Conservation (phyloP, 2,797 vertebrate species). For the Clarias platycephalus region DNA sequence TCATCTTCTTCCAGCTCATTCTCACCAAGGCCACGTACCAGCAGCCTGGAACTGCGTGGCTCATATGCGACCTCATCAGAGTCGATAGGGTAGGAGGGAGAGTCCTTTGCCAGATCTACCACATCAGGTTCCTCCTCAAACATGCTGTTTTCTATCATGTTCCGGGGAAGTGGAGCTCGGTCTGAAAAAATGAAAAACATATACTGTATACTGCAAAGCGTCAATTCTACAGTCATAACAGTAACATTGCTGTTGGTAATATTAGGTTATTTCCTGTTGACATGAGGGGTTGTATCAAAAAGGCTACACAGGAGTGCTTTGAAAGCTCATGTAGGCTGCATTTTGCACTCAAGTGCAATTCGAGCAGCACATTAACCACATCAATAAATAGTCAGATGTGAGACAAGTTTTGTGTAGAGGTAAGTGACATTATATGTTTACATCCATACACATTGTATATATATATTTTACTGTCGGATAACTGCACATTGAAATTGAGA, state of each 20-base stretch:
- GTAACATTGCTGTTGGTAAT: background rate
- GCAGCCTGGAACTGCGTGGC: slow-evolving; percentile 86
- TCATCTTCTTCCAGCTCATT: slow-evolving; percentile 95
- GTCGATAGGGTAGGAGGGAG: slow-evolving; percentile 86
- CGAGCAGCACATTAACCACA: slow-evolving; percentile 20
- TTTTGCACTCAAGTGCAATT: slow-evolving; percentile 4
- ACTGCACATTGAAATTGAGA: background rate
- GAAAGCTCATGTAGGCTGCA: background rate
- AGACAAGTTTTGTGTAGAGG: background rate
- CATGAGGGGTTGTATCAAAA: background rate
- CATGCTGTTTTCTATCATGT: slow-evolving; percentile 99
- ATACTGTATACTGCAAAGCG: slow-evolving; percentile 44
- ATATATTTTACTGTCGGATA: background rate
- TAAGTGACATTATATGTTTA: background rate
- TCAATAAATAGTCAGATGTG: background rate
- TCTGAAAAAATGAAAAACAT: slow-evolving; percentile 71
- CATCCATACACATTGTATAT: background rate
- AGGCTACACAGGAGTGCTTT: background rate
- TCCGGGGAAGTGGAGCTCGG: slow-evolving; percentile 84
- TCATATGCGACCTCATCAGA: slow-evolving; percentile 90
- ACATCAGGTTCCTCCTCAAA: slow-evolving; percentile 97
- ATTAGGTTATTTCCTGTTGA: slow-evolving; percentile 45
- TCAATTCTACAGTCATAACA: slow-evolving; percentile 5
- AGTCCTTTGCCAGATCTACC: slow-evolving; percentile 92
- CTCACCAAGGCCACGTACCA: slow-evolving; percentile 92